Evolutionary conservation across 1,140 invertebrate species (phyloP).

Genomic region (Trichonephila inaurata): DNA sequence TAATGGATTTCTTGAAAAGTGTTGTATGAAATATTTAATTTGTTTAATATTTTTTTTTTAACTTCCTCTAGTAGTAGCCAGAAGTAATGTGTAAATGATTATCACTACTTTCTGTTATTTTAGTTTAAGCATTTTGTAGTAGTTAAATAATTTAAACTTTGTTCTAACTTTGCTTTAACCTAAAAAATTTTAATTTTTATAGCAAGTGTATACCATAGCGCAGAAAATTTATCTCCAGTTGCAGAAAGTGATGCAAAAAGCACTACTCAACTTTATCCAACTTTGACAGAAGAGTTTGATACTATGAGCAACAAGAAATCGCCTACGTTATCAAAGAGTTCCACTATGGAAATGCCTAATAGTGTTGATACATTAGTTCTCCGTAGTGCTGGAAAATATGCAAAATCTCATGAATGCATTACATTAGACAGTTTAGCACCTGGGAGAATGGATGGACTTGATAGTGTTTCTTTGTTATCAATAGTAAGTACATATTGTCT

Average conservation of each 20-base stretch:
- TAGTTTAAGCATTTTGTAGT: too few species aligned
- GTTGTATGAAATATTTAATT: too few species aligned
- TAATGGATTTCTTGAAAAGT: too few species aligned
- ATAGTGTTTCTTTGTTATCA: conserved; percentile 50
- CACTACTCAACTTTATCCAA: conserved; percentile 15
- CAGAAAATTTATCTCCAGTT: conserved; percentile 26
- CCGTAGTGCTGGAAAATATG: conserved; percentile 61
- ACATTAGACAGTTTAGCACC: conserved; percentile 31
- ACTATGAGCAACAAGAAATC: not conserved
- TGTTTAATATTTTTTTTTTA: too few species aligned
- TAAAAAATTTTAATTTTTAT: not conserved
- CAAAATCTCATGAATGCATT: conserved; percentile 37
- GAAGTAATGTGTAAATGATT: too few species aligned
- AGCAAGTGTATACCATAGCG: conserved; percentile 60
- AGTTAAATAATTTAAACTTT: too few species aligned
- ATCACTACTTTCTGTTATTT: too few species aligned
- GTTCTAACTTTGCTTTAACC: too few species aligned
- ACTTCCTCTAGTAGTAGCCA: too few species aligned
- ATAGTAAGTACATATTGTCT: conserved; percentile 42
- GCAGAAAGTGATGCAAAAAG: conserved; percentile 11
- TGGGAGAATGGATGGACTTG: not conserved
- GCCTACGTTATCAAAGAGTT: not conserved
- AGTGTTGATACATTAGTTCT: conserved; percentile 64
- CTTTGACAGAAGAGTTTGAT: not conserved
- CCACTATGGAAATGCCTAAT: not conserved